Percentiles rank a stretch among this genome's conserved stretches.
phyloP scores from a whole-genome alignment of 2,797 vertebrate species.

The Ctenopoma kingsleyae region DNA sequence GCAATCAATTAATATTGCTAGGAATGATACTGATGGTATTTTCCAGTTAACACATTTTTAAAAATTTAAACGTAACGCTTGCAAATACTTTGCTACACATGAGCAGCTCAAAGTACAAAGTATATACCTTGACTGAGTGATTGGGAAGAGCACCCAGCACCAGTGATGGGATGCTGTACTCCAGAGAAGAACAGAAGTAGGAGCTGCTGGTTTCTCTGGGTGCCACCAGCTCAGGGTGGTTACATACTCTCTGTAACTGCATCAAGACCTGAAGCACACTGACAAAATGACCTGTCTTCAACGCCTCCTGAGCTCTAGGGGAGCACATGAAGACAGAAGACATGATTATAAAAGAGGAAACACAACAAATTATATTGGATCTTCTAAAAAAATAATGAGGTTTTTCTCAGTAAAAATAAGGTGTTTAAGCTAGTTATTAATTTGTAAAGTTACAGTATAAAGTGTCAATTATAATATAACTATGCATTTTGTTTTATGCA shows the following conservation, averaged over 20 bases:
- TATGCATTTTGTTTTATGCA: background rate
- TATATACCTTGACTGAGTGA: slow-evolving; percentile 85
- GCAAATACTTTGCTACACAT: background rate
- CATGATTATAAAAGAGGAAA: background rate
- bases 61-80: background rate
- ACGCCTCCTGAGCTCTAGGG: slow-evolving; percentile 90
- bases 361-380: background rate
- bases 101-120: background rate
- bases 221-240: slow-evolving; percentile 92
- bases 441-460: background rate
- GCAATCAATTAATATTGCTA: background rate
- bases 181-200: slow-evolving; percentile 84
- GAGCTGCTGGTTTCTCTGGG: slow-evolving; percentile 86
- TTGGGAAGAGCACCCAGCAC: slow-evolving; percentile 86
- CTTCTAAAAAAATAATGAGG: background rate
- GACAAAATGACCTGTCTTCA: slow-evolving; percentile 94
- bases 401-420: background rate
- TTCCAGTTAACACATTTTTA: background rate
- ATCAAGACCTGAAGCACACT: slow-evolving; percentile 94
- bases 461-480: background rate
- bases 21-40: background rate
- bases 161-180: slow-evolving; percentile 87
- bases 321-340: slow-evolving; percentile 22
- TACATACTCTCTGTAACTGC: slow-evolving; percentile 94
- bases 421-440: too few relatives aligned